phyloP scores from a whole-genome alignment of 53 echinoderm and acorn worm genomes.

The Holothuria leucospilota region DNA sequence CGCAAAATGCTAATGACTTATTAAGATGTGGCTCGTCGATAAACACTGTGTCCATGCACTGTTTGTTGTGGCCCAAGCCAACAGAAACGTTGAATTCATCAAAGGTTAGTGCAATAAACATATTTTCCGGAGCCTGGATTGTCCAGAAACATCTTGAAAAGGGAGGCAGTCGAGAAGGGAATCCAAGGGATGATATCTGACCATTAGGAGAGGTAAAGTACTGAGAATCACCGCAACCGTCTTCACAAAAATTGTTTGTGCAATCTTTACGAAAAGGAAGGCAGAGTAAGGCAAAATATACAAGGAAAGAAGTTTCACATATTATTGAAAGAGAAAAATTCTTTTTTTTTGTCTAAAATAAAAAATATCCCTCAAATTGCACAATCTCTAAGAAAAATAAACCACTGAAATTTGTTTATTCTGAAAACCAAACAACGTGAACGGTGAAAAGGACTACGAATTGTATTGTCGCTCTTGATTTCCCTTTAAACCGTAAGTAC shows the following conservation, averaged over 20 bases:
- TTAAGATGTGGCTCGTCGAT: not conserved
- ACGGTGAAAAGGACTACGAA: no score
- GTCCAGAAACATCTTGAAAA: constrained; percentile 87
- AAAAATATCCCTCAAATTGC: no score
- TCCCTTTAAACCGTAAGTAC: no score
- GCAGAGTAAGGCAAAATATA: not conserved
- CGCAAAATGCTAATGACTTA: constrained; percentile 35
- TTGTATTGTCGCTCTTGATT: no score
- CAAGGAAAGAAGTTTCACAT: not conserved
- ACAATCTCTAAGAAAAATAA: no score
- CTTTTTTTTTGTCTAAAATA: no score
- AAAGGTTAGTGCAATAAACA: constrained; percentile 76
- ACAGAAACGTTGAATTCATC: constrained; percentile 66
- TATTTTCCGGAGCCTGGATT: constrained; percentile 66
- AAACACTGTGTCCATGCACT: constrained; percentile 15
- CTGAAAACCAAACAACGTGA: no score
- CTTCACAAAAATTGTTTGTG: constrained; percentile 56
- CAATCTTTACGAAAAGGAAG: constrained; percentile 64
- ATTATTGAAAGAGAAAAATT: not conserved
- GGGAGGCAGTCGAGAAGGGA: constrained; percentile 69
- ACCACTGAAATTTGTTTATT: no score
- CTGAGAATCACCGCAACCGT: constrained; percentile 52
- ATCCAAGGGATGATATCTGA: constrained; percentile 53
- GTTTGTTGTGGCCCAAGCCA: constrained; percentile 43
- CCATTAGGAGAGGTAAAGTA: constrained; percentile 51